A percentile compares a stretch with the other conserved stretches of the same genome.
phyloP scores from a whole-genome alignment of 2,888 invertebrate species.

The Bombyx huttoni region DNA sequence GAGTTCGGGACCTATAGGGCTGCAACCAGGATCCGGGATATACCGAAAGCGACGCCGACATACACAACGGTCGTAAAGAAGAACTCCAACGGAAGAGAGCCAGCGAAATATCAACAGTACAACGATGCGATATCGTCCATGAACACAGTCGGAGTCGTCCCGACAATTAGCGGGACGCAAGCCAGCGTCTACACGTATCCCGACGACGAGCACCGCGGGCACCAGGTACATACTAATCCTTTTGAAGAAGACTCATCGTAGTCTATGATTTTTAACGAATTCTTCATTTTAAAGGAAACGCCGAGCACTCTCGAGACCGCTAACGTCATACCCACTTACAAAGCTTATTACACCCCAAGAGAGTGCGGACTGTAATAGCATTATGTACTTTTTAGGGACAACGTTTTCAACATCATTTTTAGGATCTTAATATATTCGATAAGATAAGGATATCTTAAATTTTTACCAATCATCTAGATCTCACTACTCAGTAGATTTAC shows the following conservation, averaged over 20 bases:
- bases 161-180: slow-evolving; percentile 40
- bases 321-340: slow-evolving; percentile 10
- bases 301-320: slow-evolving; percentile 5
- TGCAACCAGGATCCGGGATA: slow-evolving; percentile 46
- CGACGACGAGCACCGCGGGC: slow-evolving; percentile 38
- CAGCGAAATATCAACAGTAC: slow-evolving; percentile 28
- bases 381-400: neutral
- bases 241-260: slow-evolving; percentile 50
- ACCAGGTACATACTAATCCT: slow-evolving; percentile 55
- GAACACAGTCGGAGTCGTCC: slow-evolving; percentile 50
- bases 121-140: slow-evolving; percentile 42
- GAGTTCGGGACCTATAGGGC: slow-evolving; percentile 56
- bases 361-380: slow-evolving; percentile 29
- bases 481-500: slow-evolving; percentile 15
- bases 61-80: slow-evolving; percentile 47
- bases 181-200: slow-evolving; percentile 49
- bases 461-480: slow-evolving; percentile 18
- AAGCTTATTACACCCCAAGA: slow-evolving; percentile 17
- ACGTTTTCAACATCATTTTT: neutral
- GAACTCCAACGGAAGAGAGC: slow-evolving; percentile 33
- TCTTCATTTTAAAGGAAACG: slow-evolving; percentile 33
- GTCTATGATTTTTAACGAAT: slow-evolving; percentile 7
- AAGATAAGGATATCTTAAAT: slow-evolving; percentile 12
- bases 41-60: slow-evolving; percentile 46
- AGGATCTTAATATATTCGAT: slow-evolving; percentile 1